A percentile compares a stretch with the other conserved stretches of the same genome.
Conservation (phyloP, 2,113 vertebrate genomes). For the Coryphaenoides rupestris region DNA sequence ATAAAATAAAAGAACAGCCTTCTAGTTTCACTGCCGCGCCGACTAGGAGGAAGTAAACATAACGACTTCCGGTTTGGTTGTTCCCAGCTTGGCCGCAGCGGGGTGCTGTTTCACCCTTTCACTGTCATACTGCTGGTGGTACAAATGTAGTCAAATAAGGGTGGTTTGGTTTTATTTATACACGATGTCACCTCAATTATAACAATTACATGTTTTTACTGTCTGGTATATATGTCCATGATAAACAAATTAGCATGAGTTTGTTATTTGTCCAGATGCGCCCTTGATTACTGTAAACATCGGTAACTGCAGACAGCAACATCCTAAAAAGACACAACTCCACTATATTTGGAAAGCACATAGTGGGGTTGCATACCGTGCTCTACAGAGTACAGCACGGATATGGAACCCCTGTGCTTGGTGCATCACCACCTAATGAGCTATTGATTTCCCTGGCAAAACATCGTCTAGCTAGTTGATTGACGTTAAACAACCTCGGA, state of each 20-base stretch:
- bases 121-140: neutral
- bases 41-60: conserved; percentile 26
- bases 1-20: neutral
- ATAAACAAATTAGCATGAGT: neutral
- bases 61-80: conserved; percentile 10
- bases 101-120: conserved; percentile 21
- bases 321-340: conserved; percentile 8
- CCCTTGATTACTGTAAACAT: neutral
- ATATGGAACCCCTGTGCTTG: conserved; percentile 3
- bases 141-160: neutral
- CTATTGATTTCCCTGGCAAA: conserved; percentile 48
- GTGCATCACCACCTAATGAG: conserved; percentile 51
- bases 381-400: too few species aligned
- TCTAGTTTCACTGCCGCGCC: too few species aligned
- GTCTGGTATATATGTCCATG: neutral
- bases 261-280: too few species aligned
- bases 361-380: too few species aligned
- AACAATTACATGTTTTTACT: neutral
- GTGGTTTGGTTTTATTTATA: too few species aligned
- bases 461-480: conserved; percentile 3
- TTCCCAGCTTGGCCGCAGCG: conserved; percentile 12
- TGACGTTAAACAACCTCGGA: neutral
- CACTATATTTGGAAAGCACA: conserved; percentile 19
- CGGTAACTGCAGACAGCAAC: conserved; percentile 4
- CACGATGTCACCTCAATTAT: too few species aligned